Conservation (phyloP, 2,888 invertebrate genomes). For the Trilocha varians region DNA sequence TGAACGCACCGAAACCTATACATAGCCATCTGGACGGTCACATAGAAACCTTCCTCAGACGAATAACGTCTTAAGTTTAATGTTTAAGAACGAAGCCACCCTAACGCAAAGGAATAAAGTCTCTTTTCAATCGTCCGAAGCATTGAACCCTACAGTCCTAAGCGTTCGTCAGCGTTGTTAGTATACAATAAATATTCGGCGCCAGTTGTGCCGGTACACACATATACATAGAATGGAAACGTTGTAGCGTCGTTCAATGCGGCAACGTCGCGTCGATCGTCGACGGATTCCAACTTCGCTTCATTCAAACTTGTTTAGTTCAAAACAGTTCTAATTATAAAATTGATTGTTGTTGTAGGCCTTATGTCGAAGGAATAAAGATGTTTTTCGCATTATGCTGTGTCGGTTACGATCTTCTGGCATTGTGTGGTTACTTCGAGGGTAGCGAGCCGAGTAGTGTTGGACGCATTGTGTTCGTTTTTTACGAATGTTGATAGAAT, state of each 20-base stretch:
- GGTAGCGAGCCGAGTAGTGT: constrained; percentile 64
- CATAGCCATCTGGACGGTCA: constrained; percentile 72
- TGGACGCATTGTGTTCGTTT: constrained; percentile 64
- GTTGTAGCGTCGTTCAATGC: constrained; percentile 54
- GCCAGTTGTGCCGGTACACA: constrained; percentile 70
- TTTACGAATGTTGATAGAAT: constrained; percentile 57
- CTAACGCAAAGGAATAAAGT: constrained; percentile 33
- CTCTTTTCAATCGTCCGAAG: constrained; percentile 22
- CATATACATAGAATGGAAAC: constrained; percentile 65
- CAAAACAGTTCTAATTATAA: constrained; percentile 37
- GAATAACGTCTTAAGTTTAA: constrained; percentile 32
- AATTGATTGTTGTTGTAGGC: constrained; percentile 12
- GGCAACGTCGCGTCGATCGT: constrained; percentile 61
- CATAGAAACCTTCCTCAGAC: constrained; percentile 55
- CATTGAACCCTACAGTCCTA: constrained; percentile 61
- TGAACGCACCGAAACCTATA: constrained; percentile 59
- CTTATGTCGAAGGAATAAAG: not conserved
- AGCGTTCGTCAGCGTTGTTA: constrained; percentile 63
- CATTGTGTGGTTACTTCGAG: constrained; percentile 30
- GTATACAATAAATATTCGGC: constrained; percentile 74
- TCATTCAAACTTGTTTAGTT: constrained; percentile 32
- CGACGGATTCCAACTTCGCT: constrained; percentile 61
- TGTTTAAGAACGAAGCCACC: constrained; percentile 29
- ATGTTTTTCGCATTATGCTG: not conserved
- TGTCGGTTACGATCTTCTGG: not conserved